Evolutionary conservation across 2,888 invertebrate genomes (phyloP), one percentile per base, ranked within the genome.

Genomic region (Microctonus hyperodae): DNA sequence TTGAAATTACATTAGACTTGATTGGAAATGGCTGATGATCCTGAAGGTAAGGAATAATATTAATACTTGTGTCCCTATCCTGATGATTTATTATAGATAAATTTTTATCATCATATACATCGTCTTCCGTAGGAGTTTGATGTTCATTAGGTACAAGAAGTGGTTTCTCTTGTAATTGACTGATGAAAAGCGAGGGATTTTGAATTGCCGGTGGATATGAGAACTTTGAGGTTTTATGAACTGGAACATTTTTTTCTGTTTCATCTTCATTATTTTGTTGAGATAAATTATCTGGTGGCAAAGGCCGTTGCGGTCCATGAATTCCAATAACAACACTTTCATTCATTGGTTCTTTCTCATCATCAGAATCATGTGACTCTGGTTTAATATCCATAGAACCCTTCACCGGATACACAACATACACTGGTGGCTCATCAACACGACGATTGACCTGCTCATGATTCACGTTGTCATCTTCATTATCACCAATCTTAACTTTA

Each of bases 191-290:
- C 1, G 86, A 83, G 0, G 86, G 84, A 77, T 88, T 87, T 0
- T 90, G 90, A 65, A 87, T 86, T 75, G 90, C 89, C 20, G 90
- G 80, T 0, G 88, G 87, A 80, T 91, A 91, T 0, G 91, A 90
- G 70, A 91, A 90, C 72, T 89, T 88, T 0, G 87, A 86, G 75
- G 66, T 44, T 33, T 37, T 11, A 0, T 31, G 51, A 11, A 16
- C 13, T n/a, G 68, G 82, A 81, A 58, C 85, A 74, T 50, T 61
- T 1, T 70, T 72, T 3, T 70, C 68, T 6, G 76, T 72, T 6
- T 75, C 73, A 28, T 78, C 74, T 35, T 78, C 77, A 20, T 44
- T n/a, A n/a, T 80, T 77, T 0, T 78, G 72, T 16, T 59, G 57
- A 23, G 63, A 44, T 10, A 84, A 70, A 16, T 81, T 83, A 11